Base-by-base conservation (phyloP, 2,888 invertebrate genomes). In the Polydrusus pterygomalis region DNA sequence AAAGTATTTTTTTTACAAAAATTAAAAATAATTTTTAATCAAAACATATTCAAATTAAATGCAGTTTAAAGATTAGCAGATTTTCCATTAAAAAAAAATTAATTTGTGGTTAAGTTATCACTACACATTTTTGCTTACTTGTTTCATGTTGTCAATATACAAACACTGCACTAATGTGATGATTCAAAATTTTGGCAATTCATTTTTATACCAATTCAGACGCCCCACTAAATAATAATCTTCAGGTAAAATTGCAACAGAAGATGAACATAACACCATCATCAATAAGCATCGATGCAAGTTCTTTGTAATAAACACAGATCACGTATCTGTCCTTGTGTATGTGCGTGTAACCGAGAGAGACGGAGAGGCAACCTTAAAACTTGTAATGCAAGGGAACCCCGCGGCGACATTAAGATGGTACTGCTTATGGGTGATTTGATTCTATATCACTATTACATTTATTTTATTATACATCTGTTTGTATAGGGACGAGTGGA, bases 121-220 rank as follows among this genome's bases (percentile, higher is more conserved):
- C 25, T 25, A 5, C 2, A 3, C 5, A 3, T 25, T 25, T 25
- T 47, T 17, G 47, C 78, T 75, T 78, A 78, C 78, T 75, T 70
- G 78, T 45, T 65, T 78, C 78, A 78, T 78, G 45, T 75, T 73
- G 60, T 51, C 60, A 58, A 72, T 75, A 70, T 10, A 25, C 18
- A 40, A 56, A 18, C 74, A 75, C 77, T 68, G 67, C 74, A 73
- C 73, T 74, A 25, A 51, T 69, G 60, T 74, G 74, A 74, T 74
- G 72, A 60, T 63, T 40, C 30, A 20, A 79, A 77, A 70, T 74
- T 79, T 79, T 75, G 79, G 79, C 79, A 79, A 77, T 77, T 67
- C 60, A 45, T 67, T 75, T 79, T 77, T 79, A 77, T 79, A 79
- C 71, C 40, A 38, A 68, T 30, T 20, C 58, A 63, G 62, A 68